A percentile compares a stretch with the other conserved stretches of the same genome.
Evolutionary conservation across 1,140 invertebrate genomes (phyloP).

Genomic region (Lethrus apterus): DNA sequence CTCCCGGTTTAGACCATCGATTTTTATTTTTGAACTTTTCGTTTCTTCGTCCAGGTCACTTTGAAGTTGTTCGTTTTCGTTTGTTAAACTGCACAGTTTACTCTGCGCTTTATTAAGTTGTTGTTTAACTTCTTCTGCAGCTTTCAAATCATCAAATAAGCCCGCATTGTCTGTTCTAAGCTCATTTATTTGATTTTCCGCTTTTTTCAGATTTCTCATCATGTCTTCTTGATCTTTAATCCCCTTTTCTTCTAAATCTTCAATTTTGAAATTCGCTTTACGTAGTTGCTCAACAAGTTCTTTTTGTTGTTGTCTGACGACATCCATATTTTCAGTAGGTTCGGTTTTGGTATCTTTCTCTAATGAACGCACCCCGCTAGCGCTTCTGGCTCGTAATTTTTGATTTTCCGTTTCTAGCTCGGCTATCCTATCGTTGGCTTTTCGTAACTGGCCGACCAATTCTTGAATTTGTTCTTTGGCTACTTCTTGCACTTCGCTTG

Average conservation of each 20-base stretch:
- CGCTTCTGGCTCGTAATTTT: neutral
- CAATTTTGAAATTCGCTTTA: neutral
- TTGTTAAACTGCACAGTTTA: neutral
- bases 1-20: neutral
- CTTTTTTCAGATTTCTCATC: neutral
- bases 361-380: too few relatives aligned
- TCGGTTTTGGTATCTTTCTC: neutral
- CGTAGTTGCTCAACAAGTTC: constrained; percentile 8
- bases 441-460: constrained; percentile 23
- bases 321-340: neutral
- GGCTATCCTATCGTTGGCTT: constrained; percentile 11
- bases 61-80: neutral
- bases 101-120: neutral
- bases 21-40: constrained; percentile 7
- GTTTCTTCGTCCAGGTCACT: neutral
- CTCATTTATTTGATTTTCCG: neutral
- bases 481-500: constrained; percentile 28
- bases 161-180: neutral
- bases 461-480: constrained; percentile 32
- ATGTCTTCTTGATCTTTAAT: too few relatives aligned
- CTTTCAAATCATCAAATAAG: neutral
- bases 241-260: neutral
- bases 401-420: constrained; percentile 15
- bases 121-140: neutral
- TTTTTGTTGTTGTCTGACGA: constrained; percentile 7